A percentile compares a stretch with the other conserved stretches of the same genome.
Conservation (phyloP, 35 echinoderm and acorn worm species). For the Ptychodera flava region DNA sequence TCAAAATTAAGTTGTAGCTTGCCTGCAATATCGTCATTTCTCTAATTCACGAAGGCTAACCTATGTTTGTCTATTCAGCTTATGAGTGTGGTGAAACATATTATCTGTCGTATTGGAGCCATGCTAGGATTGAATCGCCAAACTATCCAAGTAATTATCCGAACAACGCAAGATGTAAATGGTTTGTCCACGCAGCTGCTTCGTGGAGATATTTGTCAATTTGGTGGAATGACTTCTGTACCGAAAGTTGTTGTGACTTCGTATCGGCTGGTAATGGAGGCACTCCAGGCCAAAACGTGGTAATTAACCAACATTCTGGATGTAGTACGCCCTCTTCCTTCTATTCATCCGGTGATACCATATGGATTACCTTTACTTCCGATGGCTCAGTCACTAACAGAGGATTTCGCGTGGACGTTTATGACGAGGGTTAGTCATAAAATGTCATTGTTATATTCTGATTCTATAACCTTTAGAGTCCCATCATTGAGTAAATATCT, state of each 20-base stretch:
- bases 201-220: neutral
- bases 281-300: neutral
- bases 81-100: neutral
- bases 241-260: neutral
- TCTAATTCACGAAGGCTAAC: too few species aligned
- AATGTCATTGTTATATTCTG: too few species aligned
- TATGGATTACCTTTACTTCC: neutral
- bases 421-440: too few species aligned
- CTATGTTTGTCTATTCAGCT: too few species aligned
- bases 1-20: too few species aligned
- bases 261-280: neutral
- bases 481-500: too few species aligned
- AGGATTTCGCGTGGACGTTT: neutral
- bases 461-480: too few species aligned
- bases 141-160: neutral
- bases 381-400: neutral
- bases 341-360: neutral
- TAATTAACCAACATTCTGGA: neutral
- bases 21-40: too few species aligned
- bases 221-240: neutral
- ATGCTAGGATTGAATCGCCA: neutral
- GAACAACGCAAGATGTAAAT: neutral
- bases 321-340: neutral
- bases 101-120: neutral
- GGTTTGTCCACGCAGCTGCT: neutral